Evolutionary conservation across 2,888 invertebrate genomes (phyloP).

Genomic region (Nomada ruficornis): DNA sequence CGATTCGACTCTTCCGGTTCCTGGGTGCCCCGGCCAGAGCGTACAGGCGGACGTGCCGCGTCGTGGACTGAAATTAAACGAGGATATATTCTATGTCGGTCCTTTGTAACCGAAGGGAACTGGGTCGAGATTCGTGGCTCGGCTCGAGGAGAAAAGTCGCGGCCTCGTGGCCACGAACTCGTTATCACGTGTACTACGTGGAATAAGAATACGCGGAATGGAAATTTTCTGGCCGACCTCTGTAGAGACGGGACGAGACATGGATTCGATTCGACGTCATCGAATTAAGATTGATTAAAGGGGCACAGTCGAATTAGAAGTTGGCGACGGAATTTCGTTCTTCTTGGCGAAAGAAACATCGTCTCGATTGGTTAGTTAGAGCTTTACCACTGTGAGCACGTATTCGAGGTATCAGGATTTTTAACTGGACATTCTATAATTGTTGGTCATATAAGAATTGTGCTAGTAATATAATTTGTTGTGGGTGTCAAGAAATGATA

Average conservation of each 20-base stretch:
- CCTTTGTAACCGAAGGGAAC: conserved; percentile 46
- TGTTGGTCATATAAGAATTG: too few species aligned
- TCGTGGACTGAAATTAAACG: conserved; percentile 58
- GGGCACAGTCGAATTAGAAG: not conserved
- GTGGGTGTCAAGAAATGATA: too few species aligned
- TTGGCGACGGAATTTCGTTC: not conserved
- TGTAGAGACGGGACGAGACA: conserved; percentile 5
- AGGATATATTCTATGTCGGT: conserved; percentile 48
- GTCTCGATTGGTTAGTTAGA: not conserved
- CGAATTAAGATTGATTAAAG: conserved; percentile 42
- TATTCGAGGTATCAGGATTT: too few species aligned
- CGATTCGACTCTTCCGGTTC: conserved; percentile 62
- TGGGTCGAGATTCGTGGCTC: conserved; percentile 59
- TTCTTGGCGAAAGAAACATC: not conserved
- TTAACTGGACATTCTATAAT: too few species aligned
- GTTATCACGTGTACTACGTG: conserved; percentile 45
- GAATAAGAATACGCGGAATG: conserved; percentile 52
- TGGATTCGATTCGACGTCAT: conserved; percentile 4
- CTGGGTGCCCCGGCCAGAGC: not conserved
- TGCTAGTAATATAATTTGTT: too few species aligned
- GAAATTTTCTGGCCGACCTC: conserved; percentile 20
- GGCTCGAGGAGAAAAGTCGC: conserved; percentile 52
- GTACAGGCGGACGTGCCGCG: conserved; percentile 30
- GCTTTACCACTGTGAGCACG: too few species aligned
- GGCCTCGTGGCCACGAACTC: conserved; percentile 48